phyloP scores from a whole-genome alignment of 2,797 vertebrate genomes.

The Aselliscus stoliczkanus region DNA sequence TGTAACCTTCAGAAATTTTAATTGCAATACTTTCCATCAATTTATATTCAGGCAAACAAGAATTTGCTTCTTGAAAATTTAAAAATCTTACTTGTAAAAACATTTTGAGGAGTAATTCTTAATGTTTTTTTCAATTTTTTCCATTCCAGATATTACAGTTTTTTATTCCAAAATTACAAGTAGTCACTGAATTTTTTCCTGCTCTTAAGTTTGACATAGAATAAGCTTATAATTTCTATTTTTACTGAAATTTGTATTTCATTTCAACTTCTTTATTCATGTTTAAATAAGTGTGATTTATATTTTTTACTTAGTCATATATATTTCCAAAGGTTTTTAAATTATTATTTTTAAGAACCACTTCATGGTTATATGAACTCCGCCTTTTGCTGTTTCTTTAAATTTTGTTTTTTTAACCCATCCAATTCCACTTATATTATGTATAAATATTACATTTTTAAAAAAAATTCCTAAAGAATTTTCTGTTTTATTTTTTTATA shows the following conservation, averaged over 20 bases:
- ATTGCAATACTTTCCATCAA: not conserved
- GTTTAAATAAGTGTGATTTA: not conserved
- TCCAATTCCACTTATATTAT: not conserved
- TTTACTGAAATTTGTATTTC: not conserved
- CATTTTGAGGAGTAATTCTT: not conserved
- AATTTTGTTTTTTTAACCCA: not conserved
- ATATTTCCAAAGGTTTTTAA: not conserved
- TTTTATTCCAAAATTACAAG: not conserved
- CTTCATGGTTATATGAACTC: not conserved
- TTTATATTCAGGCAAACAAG: not conserved
- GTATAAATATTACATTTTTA: not conserved
- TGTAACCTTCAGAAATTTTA: not conserved
- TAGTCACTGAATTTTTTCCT: not conserved
- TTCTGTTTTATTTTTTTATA: not conserved
- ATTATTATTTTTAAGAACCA: constrained; percentile 23
- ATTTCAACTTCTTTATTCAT: not conserved
- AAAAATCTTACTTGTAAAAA: not conserved
- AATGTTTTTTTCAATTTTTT: not conserved
- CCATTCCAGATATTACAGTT: not conserved
- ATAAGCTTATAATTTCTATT: not conserved
- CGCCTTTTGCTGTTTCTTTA: not conserved
- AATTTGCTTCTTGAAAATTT: not conserved
- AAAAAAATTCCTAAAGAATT: not conserved
- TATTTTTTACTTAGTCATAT: not conserved
- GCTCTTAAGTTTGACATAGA: not conserved